Percentiles rank a stretch among this genome's conserved stretches.
phyloP scores from a whole-genome alignment of 64 coral and sea anemone species.

The Acropora yongei region DNA sequence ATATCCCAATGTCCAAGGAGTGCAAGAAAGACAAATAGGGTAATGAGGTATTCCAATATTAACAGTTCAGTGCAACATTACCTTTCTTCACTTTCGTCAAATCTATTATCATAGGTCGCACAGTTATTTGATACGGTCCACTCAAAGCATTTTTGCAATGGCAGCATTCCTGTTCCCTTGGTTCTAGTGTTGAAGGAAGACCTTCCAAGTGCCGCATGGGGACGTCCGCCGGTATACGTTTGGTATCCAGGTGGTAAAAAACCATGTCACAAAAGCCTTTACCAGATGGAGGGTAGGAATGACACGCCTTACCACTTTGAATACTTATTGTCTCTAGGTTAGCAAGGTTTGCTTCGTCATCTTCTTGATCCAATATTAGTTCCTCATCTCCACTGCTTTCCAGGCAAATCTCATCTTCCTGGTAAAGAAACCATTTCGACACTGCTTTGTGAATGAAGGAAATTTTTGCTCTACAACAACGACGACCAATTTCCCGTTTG shows the following conservation, averaged over 20 bases:
- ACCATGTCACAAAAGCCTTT: background rate
- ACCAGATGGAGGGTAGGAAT: conserved; percentile 12
- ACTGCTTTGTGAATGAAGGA: conserved; percentile 14
- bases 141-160: background rate
- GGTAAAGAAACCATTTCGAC: conserved; percentile 30
- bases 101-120: conserved; percentile 1
- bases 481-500: background rate
- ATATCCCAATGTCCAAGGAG: too few species aligned
- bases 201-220: too few species aligned
- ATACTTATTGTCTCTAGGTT: background rate
- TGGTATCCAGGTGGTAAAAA: background rate
- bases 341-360: background rate
- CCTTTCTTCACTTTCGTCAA: background rate
- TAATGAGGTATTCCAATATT: too few species aligned
- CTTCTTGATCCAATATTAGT: background rate
- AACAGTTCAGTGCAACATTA: background rate
- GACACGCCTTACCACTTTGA: background rate
- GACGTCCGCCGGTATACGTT: background rate
- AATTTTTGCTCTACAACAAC: background rate
- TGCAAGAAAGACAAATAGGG: too few species aligned
- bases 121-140: conserved; percentile 2
- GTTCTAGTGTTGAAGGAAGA: too few species aligned
- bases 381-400: background rate
- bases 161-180: background rate
- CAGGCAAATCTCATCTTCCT: background rate